phyloP scores from a whole-genome alignment of 2,888 invertebrate species.

The Hirtodrosophila histrioides region DNA sequence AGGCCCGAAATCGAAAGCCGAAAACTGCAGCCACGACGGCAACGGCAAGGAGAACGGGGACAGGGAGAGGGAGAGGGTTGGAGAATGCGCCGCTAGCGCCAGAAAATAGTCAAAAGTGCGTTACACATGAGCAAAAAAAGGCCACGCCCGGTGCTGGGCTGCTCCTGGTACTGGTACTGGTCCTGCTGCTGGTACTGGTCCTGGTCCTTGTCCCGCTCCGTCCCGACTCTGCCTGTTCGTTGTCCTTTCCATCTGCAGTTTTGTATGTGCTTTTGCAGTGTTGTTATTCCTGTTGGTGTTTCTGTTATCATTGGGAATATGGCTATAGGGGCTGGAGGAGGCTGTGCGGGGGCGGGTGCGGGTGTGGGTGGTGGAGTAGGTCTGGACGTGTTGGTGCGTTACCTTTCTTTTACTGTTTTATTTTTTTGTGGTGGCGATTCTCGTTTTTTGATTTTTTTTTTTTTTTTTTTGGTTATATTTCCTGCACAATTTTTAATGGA shows the following conservation, averaged over 20 bases:
- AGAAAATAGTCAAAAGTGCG: slow-evolving; percentile 75
- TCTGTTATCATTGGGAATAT: slow-evolving; percentile 5
- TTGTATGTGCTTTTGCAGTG: slow-evolving; percentile 37
- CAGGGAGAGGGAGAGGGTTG: slow-evolving; percentile 7
- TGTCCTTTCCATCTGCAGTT: slow-evolving; percentile 42
- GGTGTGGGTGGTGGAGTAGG: slow-evolving; percentile 23
- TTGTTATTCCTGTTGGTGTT: slow-evolving; percentile 10
- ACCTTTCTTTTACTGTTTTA: slow-evolving; percentile 27
- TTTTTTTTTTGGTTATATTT: slow-evolving; percentile 43
- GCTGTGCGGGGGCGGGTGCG: background rate
- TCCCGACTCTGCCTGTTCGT: slow-evolving; percentile 4
- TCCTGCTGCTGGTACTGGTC: slow-evolving; percentile 35
- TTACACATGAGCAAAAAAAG: slow-evolving; percentile 81
- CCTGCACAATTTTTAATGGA: slow-evolving; percentile 69
- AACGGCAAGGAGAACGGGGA: background rate
- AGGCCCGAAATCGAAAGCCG: slow-evolving; percentile 64
- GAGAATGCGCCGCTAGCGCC: slow-evolving; percentile 60
- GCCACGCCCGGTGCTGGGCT: slow-evolving; percentile 78
- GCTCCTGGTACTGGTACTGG: slow-evolving; percentile 3
- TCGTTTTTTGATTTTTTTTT: slow-evolving; percentile 7
- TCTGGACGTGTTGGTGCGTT: slow-evolving; percentile 63
- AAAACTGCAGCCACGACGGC: slow-evolving; percentile 47
- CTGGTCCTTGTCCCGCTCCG: slow-evolving; percentile 3
- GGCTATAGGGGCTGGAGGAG: background rate
- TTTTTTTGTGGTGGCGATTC: background rate